Conservation (phyloP, 2,113 vertebrate species). For the Eurystomus gularis region DNA sequence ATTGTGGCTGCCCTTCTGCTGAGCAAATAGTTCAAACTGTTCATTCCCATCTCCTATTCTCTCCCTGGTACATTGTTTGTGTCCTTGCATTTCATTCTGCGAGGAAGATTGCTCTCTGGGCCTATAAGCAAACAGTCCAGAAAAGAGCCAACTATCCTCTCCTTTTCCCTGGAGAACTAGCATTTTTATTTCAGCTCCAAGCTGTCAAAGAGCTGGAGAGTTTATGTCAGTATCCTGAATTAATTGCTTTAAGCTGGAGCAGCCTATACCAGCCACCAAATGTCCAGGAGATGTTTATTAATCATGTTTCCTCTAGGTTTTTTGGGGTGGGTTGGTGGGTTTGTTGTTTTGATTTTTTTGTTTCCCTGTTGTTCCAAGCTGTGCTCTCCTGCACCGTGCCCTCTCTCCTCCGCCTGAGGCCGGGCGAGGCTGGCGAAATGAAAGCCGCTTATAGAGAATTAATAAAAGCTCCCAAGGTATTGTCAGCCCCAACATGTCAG, state of each 20-base stretch:
- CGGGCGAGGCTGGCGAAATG: constrained; percentile 43
- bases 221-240: constrained; percentile 99
- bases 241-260: constrained; percentile 99
- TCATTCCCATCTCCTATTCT: constrained; percentile 99
- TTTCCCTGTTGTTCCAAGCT: constrained; percentile 52
- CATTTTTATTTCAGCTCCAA: constrained; percentile 99
- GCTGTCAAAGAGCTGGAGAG: constrained; percentile 99
- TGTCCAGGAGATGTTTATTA: constrained; percentile 94
- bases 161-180: constrained; percentile 99
- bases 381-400: constrained; percentile 41
- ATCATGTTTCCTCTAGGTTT: constrained; percentile 71
- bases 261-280: constrained; percentile 90
- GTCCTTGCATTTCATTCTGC: constrained; percentile 99
- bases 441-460: constrained; percentile 61
- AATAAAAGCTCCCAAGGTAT: constrained; percentile 5
- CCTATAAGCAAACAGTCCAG: constrained; percentile 99
- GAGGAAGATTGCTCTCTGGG: constrained; percentile 99
- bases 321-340: neutral
- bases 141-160: constrained; percentile 97
- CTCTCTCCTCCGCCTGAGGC: constrained; percentile 4
- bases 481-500: neutral
- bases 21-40: constrained; percentile 99
- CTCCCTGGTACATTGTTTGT: constrained; percentile 98
- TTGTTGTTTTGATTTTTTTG: neutral
- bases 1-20: constrained; percentile 99